These are phyloP conservation scores for Clytia hemisphaerica DNA, from an alignment of 30 jellyfish, hydroid and myxozoan genomes.

Conservation along the genomic window DNA sequence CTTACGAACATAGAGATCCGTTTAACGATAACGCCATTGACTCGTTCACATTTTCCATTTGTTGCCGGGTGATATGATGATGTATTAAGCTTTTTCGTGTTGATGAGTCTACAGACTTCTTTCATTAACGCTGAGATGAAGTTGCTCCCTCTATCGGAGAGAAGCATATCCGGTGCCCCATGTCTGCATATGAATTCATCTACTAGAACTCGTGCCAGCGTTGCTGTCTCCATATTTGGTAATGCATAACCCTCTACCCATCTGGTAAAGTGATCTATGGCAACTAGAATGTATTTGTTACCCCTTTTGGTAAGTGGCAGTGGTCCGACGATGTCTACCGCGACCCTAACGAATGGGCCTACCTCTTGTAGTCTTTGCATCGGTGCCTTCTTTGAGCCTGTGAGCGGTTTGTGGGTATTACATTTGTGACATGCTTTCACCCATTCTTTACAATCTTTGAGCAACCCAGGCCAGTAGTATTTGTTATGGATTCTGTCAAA, in stretches of 20 bases:
- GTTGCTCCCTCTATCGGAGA: slow-evolving; percentile 28
- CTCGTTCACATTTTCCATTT: too few species aligned
- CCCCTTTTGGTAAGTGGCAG: slow-evolving; percentile 22
- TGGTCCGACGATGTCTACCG: slow-evolving; percentile 47
- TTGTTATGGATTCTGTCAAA: neutral
- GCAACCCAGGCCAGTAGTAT: neutral
- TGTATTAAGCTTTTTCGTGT: slow-evolving; percentile 38
- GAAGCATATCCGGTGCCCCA: slow-evolving; percentile 45
- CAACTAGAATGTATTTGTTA: slow-evolving; percentile 34
- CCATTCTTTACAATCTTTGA: neutral
- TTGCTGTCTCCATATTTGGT: slow-evolving; percentile 3
- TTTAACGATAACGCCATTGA: neutral
- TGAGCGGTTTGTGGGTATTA: slow-evolving; percentile 27
- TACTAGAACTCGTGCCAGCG: slow-evolving; percentile 35
- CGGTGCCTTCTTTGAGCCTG: slow-evolving; percentile 30
- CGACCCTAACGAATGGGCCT: slow-evolving; percentile 47
- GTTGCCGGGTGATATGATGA: too few species aligned
- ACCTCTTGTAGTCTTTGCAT: slow-evolving; percentile 34
- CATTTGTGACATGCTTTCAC: neutral
- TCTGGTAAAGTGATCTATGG: slow-evolving; percentile 28
- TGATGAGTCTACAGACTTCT: slow-evolving; percentile 24
- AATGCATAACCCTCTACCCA: slow-evolving; percentile 52
- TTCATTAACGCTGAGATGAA: slow-evolving; percentile 22
- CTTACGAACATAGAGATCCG: neutral
- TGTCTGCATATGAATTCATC: slow-evolving; percentile 35